These are phyloP conservation scores for Rhagologus leucostigma DNA, from an alignment of 2,113 vertebrate genomes.

Conservation along the genomic window DNA sequence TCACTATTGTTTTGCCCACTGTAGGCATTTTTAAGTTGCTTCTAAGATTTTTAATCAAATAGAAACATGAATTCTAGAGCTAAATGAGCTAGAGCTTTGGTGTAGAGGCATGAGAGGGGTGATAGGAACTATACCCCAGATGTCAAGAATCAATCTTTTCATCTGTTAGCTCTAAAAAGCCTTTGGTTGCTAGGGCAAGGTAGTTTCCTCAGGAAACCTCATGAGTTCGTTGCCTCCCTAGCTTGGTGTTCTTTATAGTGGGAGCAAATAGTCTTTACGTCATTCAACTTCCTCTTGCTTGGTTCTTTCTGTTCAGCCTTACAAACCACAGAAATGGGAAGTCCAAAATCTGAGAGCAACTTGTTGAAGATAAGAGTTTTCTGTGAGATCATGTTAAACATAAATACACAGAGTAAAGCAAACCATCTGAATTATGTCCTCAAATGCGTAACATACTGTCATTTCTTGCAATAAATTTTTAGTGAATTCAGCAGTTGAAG, in stretches of 20 bases:
- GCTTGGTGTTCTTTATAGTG: not conserved
- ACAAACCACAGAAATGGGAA: constrained; percentile 7
- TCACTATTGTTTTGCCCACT: not conserved
- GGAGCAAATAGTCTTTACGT: not conserved
- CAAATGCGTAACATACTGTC: not conserved
- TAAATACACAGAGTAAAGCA: not conserved
- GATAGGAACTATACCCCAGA: not conserved
- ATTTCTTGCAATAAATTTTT: not conserved
- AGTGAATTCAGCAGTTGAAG: not conserved
- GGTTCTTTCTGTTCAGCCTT: not conserved
- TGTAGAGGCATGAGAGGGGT: not conserved
- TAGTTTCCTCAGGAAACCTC: not conserved
- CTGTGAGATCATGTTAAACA: not conserved
- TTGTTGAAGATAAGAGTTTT: not conserved
- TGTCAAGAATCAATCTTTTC: not conserved
- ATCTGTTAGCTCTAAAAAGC: not conserved
- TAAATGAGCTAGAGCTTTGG: not conserved
- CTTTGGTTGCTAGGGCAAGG: not conserved
- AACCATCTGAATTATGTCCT: not conserved
- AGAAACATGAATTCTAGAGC: not conserved
- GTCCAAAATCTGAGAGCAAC: not conserved
- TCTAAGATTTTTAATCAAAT: not conserved
- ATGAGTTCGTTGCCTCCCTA: not conserved
- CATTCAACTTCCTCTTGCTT: not conserved
- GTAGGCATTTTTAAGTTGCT: not conserved